Evolutionary conservation across 2,888 invertebrate genomes (phyloP).

Genomic region (Dasypolia templi): DNA sequence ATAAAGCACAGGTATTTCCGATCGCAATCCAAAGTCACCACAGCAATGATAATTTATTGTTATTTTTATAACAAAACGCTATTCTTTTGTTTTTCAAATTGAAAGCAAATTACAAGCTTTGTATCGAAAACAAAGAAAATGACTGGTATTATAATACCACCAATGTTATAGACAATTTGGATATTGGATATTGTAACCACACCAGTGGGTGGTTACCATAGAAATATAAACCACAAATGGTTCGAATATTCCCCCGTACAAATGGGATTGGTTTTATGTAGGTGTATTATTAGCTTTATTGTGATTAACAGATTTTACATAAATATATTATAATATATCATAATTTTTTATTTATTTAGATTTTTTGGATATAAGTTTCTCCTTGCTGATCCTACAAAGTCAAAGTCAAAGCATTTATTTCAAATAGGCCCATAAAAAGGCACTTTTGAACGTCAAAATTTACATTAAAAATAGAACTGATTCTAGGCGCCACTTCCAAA

Average conservation of each 20-base stretch:
- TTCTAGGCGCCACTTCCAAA: too few relatives aligned
- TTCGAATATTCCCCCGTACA: conserved; percentile 42
- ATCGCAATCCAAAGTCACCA: conserved; percentile 33
- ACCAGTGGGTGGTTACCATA: too few relatives aligned
- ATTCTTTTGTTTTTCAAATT: conserved; percentile 56
- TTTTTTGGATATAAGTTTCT: background rate
- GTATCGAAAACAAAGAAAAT: conserved; percentile 39
- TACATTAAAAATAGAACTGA: too few relatives aligned
- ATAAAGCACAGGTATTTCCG: conserved; percentile 38
- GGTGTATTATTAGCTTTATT: conserved; percentile 17
- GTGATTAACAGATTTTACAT: conserved; percentile 6
- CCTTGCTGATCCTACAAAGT: background rate
- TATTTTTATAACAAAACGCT: conserved; percentile 7
- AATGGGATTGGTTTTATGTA: conserved; percentile 20
- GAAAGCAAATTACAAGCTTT: conserved; percentile 49
- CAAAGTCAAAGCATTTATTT: too few relatives aligned
- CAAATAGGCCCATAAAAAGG: too few relatives aligned
- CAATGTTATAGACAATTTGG: conserved; percentile 34
- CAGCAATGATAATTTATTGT: conserved; percentile 2
- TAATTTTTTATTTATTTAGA: too few relatives aligned
- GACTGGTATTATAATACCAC: conserved; percentile 35
- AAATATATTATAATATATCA: too few relatives aligned
- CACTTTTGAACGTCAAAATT: too few relatives aligned
- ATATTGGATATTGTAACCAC: too few relatives aligned
- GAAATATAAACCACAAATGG: conserved; percentile 48